Conservation (phyloP, 2,797 vertebrate species). For the Characodon lateralis region DNA sequence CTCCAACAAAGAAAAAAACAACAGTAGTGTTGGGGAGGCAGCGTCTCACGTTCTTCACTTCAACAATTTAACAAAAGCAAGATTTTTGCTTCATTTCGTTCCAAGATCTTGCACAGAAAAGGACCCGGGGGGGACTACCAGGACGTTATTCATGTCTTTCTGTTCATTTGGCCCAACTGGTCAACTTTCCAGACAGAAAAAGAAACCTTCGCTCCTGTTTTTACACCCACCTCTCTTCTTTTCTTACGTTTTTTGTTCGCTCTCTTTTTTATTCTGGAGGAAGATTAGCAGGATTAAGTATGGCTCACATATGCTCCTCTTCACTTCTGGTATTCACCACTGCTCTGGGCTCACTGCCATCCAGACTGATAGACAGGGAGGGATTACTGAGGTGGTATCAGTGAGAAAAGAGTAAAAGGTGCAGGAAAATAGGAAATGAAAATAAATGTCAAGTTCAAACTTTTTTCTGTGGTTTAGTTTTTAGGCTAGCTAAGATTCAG, state of each 20-base stretch:
- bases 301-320: constrained; percentile 96
- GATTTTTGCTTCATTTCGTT: constrained; percentile 77
- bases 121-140: constrained; percentile 56
- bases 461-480: background rate
- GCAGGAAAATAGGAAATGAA: constrained; percentile 13
- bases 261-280: constrained; percentile 84
- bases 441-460: background rate
- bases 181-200: constrained; percentile 78
- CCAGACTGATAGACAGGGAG: constrained; percentile 77
- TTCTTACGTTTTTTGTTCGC: constrained; percentile 51
- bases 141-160: constrained; percentile 82
- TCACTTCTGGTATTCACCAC: constrained; percentile 93
- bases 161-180: constrained; percentile 83
- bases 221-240: constrained; percentile 62
- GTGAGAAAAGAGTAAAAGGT: constrained; percentile 11
- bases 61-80: constrained; percentile 66
- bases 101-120: constrained; percentile 71
- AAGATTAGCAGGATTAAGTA: constrained; percentile 99
- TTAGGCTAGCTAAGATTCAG: background rate
- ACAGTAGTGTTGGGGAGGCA: constrained; percentile 40
- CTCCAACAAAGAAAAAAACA: constrained; percentile 33
- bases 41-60: constrained; percentile 61
- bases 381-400: constrained; percentile 6
- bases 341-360: constrained; percentile 85
- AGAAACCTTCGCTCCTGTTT: constrained; percentile 77